Evolutionary conservation across 2,888 invertebrate genomes (phyloP), one percentile per base, ranked within the genome.

Genomic region (Kryphioiulus occultus): DNA sequence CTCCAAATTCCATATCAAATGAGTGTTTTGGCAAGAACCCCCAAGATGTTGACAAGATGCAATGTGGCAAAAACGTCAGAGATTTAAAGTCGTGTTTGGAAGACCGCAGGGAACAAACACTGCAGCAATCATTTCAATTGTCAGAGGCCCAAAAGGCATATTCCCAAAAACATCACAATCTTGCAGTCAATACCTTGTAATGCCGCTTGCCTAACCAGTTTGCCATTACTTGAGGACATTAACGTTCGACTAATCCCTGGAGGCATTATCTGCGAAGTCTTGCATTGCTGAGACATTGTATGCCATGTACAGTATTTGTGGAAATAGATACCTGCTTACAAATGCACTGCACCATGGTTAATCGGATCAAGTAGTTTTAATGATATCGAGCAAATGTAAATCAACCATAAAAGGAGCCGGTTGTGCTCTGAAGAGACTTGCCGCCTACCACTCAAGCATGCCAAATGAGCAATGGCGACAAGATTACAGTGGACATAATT

Each of bases 361-460:
- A 53, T 53, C 53, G 53, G 53, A 53, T 53, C 53, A 53, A 53
- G n/a, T n/a, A 53, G 53, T 53, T 53, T 53, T 53, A 53, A 53
- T 53, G 53, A 53, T 53, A 53, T 53, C 53, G n/a, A 53, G n/a
- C n/a, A 53, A 53, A 53, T 53, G 19, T 53, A 53, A 53, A 53
- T 53, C 53, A 53, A n/a, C 19, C 53, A 19, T n/a, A n/a, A 53
- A 53, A 53, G 53, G 53, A 4, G n/a, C 53, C 44, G 44, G 44
- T 15, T 44, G 15, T 44, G 44, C 44, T 9, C 10, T 15, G 44
- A 44, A 44, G 10, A 44, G 44, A 44, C 44, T 44, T 44, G 44
- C 44, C 53, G 53, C 53, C 15, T 53, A n/a, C 53, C n/a, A n/a
- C 53, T n/a, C 9, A 53, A 53, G 53, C n/a, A 53, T 53, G n/a